Evolutionary conservation across 53 echinoderm and acorn worm species (phyloP).

Genomic region (Patiria pectinifera): DNA sequence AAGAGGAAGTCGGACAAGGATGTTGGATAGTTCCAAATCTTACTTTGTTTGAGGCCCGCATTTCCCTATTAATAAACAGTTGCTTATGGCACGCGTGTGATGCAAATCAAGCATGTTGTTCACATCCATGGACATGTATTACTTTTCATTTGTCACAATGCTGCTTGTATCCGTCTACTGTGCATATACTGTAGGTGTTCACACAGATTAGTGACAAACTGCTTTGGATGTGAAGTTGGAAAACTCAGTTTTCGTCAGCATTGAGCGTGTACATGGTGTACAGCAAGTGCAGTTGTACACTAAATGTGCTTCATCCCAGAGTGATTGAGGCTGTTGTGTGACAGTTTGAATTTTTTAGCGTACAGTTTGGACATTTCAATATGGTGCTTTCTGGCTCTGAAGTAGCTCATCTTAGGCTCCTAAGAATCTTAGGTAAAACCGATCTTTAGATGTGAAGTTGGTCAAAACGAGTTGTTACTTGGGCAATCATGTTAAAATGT

Average conservation of each 20-base stretch:
- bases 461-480: too few species aligned
- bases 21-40: not conserved
- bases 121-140: not conserved
- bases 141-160: not conserved
- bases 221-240: too few species aligned
- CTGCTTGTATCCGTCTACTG: not conserved
- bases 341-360: not conserved
- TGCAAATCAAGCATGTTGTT: not conserved
- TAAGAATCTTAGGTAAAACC: conserved; percentile 33
- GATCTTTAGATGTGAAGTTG: too few species aligned
- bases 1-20: not conserved
- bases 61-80: not conserved
- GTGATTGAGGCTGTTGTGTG: not conserved
- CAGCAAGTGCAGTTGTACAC: too few species aligned
- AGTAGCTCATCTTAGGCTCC: conserved; percentile 14
- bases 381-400: conserved; percentile 22
- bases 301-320: not conserved
- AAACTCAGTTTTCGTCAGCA: too few species aligned
- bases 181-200: not conserved
- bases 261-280: too few species aligned
- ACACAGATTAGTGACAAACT: too few species aligned
- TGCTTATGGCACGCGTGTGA: not conserved
- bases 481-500: too few species aligned
- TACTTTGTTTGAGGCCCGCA: too few species aligned
- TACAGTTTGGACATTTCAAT: not conserved